phyloP scores from a whole-genome alignment of 2,797 vertebrate species.

The Lepus townsendii region DNA sequence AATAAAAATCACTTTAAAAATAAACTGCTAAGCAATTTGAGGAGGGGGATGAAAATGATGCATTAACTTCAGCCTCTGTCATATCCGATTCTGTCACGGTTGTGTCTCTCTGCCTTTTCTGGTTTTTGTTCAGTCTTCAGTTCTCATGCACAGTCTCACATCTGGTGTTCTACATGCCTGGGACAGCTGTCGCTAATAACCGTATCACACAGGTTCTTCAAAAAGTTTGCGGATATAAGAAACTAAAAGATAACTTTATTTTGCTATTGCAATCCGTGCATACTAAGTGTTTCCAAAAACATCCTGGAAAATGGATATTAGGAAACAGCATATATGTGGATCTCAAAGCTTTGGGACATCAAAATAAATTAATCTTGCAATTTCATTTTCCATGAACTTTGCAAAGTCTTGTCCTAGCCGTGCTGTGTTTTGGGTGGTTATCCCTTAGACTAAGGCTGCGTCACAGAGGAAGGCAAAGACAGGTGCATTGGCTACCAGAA shows the following conservation, averaged over 20 bases:
- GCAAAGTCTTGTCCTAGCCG: no score
- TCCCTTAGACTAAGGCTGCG: conserved; percentile 17
- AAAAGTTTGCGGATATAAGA: no score
- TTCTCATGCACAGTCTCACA: neutral
- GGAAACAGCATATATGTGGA: no score
- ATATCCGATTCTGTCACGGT: neutral
- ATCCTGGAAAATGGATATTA: no score
- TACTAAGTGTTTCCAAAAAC: no score
- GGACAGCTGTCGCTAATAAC: neutral
- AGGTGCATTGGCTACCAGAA: conserved; percentile 24
- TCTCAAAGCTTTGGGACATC: no score
- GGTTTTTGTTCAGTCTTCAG: conserved; percentile 13
- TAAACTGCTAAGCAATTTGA: neutral
- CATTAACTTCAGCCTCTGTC: neutral
- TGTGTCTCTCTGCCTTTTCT: neutral
- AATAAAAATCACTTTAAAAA: neutral
- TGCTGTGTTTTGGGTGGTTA: neutral
- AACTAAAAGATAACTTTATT: no score
- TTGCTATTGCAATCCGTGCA: no score
- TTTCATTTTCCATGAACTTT: no score
- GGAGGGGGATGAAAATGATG: neutral
- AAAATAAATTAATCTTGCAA: no score
- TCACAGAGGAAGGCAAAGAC: neutral
- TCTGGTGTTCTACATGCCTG: neutral
- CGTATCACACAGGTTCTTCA: no score